Evolutionary conservation across 1,140 invertebrate species (phyloP), one percentile per base, ranked within the genome.

Genomic region (Drosophila eugracilis): DNA sequence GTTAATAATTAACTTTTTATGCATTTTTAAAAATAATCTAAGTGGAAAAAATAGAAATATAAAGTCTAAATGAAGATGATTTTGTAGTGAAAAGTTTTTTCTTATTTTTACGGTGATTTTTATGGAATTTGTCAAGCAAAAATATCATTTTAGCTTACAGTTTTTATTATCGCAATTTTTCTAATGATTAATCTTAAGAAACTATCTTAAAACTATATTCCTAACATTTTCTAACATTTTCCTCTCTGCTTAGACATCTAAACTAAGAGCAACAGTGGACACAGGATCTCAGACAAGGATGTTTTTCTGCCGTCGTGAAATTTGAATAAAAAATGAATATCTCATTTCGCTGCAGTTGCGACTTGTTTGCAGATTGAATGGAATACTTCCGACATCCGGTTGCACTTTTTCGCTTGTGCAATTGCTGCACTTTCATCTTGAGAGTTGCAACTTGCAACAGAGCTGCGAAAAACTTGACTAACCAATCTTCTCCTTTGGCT

Each of bases 301-400:
- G 78, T 76, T 76, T 75, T 89, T 76, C 63, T 39, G 42, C 4
- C 55, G 48, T 32, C 30, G 49, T 52, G 10, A 60, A 86, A 90
- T 90, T 90, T 83, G 75, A 90, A 90, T 90, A 90, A 83, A 83
- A 90, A 79, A 70, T 26, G 55, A 74, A 77, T 90, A 90, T 90
- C 63, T 90, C 81, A 84, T 86, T 79, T 90, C 62, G 67, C 36
- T 58, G 65, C 66, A 52, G 48, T 55, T 50, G 34, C 26, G 26
- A 65, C 75, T 89, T 84, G 75, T 78, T 83, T 86, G 76, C 73
- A 90, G 84, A 86, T 86, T 86, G 83, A 81, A 88, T 88, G 78
- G 88, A 90, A 83, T 84, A 67, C 76, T 84, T 90, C 88, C 88
- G 66, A 59, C 69, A 65, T 90, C 88, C 88, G 88, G 71, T 57